phyloP scores from a whole-genome alignment of 2,888 invertebrate species.

The Chaetogeoica ovagalla region DNA sequence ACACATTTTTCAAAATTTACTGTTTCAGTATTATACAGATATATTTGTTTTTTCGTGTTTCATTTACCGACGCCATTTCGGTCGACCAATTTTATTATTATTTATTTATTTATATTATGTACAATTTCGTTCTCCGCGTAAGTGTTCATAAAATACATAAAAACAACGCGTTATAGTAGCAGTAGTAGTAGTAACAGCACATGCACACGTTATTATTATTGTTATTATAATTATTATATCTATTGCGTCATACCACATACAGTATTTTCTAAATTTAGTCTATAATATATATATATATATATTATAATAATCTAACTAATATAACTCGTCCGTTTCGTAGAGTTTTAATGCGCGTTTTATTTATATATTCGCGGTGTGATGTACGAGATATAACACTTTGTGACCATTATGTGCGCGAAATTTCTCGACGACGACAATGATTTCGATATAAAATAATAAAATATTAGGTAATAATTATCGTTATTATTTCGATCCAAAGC shows the following conservation, averaged over 20 bases:
- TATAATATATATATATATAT: too few species aligned
- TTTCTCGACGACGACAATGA: too few species aligned
- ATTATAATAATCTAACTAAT: too few species aligned
- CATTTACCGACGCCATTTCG: neutral
- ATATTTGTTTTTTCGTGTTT: neutral
- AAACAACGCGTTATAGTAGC: too few species aligned
- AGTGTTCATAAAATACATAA: neutral
- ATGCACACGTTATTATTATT: too few species aligned
- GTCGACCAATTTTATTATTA: neutral
- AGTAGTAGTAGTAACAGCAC: too few species aligned
- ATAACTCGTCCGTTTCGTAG: too few species aligned
- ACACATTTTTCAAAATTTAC: conserved; percentile 4
- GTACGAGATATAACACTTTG: too few species aligned
- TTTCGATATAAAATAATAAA: neutral
- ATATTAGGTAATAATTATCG: neutral
- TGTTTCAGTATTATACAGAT: conserved; percentile 13
- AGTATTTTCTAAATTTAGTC: conserved; percentile 1
- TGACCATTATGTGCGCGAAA: too few species aligned
- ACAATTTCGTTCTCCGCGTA: neutral
- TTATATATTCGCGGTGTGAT: too few species aligned
- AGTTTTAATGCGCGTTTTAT: too few species aligned
- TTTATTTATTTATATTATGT: conserved; percentile 4
- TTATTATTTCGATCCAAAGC: neutral
- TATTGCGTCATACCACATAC: neutral
- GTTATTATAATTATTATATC: too few species aligned